Conservation (phyloP, 2,797 vertebrate species). For the Acrocephalus scirpaceus region DNA sequence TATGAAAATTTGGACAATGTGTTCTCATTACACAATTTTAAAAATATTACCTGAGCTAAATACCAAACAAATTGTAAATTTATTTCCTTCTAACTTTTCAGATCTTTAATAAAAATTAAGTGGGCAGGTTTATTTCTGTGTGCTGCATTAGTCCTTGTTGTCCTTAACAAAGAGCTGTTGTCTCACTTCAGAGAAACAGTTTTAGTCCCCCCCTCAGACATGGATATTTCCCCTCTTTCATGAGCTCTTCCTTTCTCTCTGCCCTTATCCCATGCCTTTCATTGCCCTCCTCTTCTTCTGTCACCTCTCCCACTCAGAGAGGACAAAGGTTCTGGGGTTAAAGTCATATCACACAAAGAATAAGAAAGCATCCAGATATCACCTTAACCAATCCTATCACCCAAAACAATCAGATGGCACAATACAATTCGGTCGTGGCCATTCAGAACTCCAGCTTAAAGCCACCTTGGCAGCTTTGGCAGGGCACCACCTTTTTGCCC, state of each 20-base stretch:
- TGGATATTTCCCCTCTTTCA: not conserved
- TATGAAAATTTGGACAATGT: constrained; percentile 73
- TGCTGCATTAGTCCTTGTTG: not conserved
- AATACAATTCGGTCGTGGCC: rapidly evolving
- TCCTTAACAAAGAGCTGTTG: not conserved
- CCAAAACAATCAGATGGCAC: not conserved
- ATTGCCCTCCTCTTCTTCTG: not conserved
- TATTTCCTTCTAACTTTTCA: constrained; percentile 31
- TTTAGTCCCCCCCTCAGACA: not conserved
- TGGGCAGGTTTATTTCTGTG: not conserved
- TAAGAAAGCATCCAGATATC: not conserved
- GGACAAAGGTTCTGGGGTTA: not conserved
- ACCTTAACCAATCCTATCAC: not conserved
- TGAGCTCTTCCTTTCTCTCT: not conserved
- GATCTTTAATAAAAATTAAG: not conserved
- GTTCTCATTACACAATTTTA: constrained; percentile 58
- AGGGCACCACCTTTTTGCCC: not conserved
- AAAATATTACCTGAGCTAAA: constrained; percentile 61
- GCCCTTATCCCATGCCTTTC: not conserved
- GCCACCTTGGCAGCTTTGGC: not conserved
- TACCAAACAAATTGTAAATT: constrained; percentile 23
- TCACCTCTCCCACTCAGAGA: not conserved
- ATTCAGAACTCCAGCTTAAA: not conserved
- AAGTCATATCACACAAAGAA: not conserved
- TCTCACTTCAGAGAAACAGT: not conserved